phyloP scores from a whole-genome alignment of 2,113 vertebrate species.

The Stigmatopora nigra region DNA sequence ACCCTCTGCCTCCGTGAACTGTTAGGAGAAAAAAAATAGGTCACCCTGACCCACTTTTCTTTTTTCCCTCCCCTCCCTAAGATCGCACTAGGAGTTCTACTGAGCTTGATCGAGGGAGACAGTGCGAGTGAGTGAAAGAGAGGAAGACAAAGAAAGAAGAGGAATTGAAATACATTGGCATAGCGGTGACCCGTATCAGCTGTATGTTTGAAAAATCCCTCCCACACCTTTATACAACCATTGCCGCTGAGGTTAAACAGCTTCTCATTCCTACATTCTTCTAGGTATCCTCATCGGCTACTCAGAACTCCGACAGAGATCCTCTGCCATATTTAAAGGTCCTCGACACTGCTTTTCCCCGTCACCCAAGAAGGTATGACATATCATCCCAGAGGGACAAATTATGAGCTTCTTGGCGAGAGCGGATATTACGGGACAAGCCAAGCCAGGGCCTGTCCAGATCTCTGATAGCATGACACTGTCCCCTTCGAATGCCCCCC shows the following conservation, averaged over 20 bases:
- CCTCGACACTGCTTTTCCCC: conserved; percentile 18
- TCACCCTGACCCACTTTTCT: conserved; percentile 74
- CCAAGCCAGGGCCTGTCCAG: conserved; percentile 31
- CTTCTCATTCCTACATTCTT: conserved; percentile 11
- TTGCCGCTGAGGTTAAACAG: conserved; percentile 37
- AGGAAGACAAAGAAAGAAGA: conserved; percentile 34
- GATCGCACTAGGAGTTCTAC: conserved; percentile 61
- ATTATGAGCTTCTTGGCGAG: conserved; percentile 30
- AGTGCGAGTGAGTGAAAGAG: conserved; percentile 32
- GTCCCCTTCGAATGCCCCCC: conserved; percentile 27
- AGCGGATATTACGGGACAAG: conserved; percentile 17
- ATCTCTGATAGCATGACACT: conserved; percentile 44
- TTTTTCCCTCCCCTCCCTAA: conserved; percentile 46
- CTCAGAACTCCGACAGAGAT: conserved; percentile 40
- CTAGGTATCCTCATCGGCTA: conserved; percentile 30
- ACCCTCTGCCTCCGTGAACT: conserved; percentile 74
- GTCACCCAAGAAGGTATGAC: conserved; percentile 42
- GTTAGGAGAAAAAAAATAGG: conserved; percentile 74
- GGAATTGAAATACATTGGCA: conserved; percentile 37
- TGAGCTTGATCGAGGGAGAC: conserved; percentile 65
- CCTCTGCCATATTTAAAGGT: conserved; percentile 47
- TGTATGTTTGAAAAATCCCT: conserved; percentile 34
- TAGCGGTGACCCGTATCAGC: conserved; percentile 46
- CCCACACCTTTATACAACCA: conserved; percentile 49
- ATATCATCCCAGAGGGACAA: conserved; percentile 29